Evolutionary conservation across 2,888 invertebrate genomes (phyloP).

Genomic region (Hipparchia semele): DNA sequence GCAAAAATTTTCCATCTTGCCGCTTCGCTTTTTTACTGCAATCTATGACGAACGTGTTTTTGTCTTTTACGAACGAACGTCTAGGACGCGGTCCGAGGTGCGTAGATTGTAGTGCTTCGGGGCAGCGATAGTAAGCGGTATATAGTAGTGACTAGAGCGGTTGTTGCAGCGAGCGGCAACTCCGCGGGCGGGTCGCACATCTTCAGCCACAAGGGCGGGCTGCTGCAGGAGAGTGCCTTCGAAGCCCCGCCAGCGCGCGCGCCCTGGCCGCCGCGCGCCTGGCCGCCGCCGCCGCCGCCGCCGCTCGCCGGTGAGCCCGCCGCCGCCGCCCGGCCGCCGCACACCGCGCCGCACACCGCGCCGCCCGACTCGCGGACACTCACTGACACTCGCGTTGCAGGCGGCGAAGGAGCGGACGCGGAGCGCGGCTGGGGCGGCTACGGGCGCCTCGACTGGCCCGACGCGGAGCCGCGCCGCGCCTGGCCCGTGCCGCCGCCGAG

Average conservation of each 20-base stretch:
- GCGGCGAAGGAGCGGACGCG: slow-evolving; percentile 45
- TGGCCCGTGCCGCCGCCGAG: slow-evolving; percentile 66
- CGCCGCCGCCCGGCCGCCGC: slow-evolving; percentile 49
- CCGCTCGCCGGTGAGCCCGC: slow-evolving; percentile 34
- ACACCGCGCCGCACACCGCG: slow-evolving; percentile 41
- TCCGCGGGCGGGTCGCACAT: slow-evolving; percentile 78
- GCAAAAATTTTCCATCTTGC: too few species aligned
- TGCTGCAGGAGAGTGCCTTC: slow-evolving; percentile 75
- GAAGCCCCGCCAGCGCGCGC: slow-evolving; percentile 50
- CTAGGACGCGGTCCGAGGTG: too few species aligned
- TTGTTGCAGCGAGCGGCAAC: slow-evolving; percentile 38
- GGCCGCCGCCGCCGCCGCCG: slow-evolving; percentile 46
- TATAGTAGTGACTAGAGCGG: neutral
- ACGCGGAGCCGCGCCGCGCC: slow-evolving; percentile 62
- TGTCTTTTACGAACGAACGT: too few species aligned
- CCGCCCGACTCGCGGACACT: slow-evolving; percentile 37
- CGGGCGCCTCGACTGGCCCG: slow-evolving; percentile 55
- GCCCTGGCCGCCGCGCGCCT: slow-evolving; percentile 56
- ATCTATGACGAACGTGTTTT: too few species aligned
- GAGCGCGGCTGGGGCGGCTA: slow-evolving; percentile 44
- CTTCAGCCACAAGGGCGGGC: slow-evolving; percentile 88
- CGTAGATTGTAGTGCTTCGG: too few species aligned
- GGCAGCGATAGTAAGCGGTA: too few species aligned
- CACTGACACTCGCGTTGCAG: neutral
- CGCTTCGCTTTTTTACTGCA: too few species aligned